Base-by-base conservation (phyloP, 2,113 vertebrate species). In the Nicator chloris region DNA sequence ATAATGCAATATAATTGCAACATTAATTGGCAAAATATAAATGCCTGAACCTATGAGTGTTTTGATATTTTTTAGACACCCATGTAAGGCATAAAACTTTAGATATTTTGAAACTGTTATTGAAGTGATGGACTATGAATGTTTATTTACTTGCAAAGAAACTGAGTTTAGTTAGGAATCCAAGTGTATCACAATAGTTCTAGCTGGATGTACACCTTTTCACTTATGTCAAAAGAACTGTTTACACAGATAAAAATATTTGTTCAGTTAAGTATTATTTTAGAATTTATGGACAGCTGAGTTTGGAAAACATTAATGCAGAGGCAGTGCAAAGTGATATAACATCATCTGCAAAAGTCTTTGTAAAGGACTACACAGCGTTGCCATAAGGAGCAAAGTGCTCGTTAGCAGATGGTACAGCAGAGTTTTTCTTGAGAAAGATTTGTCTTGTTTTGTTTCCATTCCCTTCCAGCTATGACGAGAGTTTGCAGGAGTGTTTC, bases 101-200 rank as follows among this genome's bases (percentile, higher is more conserved):
- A 68, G 42, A 13, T 80, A 51, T 88, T 63, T 91, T 65, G 24
- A 83, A 88, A 53, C n/a, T 57, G 23, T 73, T 60, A 3, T 39
- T 88, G 42, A 37, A 63, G 31, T 53, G 42, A 37, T 73, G 50
- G 50, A 31, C 30, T 69, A n/a, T 68, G 44, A 28, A 59, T 53
- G 18, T 86, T 92, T 90, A 77, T 91, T 86, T 88, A 33, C 31
- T 88, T 86, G 83, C 88, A 60, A 82, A 71, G 75, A 82, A 88
- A 33, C n/a, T 31, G 76, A 90, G 40, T 27, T 82, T 45, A 45
- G 35, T 51, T 75, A 69, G 31, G 63, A 88, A 82, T 80, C 40
- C 53, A 68, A 83, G n/a, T 21, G 23, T 60, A 73, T 60, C 0
- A 15, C 51, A 83, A 13, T 33, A 80, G 37, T 51, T 93, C 71